Evolutionary conservation across 2,888 invertebrate species (phyloP).

Genomic region (Cabera pusaria): DNA sequence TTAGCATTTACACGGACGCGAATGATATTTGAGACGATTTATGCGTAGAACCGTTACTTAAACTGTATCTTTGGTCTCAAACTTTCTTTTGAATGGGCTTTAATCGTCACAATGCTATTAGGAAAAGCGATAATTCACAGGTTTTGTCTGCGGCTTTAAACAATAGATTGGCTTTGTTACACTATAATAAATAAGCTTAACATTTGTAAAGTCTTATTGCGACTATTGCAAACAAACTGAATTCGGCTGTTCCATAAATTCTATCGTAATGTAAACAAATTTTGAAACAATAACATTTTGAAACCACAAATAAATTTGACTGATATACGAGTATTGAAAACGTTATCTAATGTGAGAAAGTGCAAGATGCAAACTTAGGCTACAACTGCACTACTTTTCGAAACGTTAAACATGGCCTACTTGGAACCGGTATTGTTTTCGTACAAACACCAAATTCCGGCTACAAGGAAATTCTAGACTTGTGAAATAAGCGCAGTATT

Average conservation of each 20-base stretch:
- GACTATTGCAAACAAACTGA: too few species aligned
- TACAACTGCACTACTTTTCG: constrained; percentile 7
- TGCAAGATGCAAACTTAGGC: constrained; percentile 4
- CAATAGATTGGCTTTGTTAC: constrained; percentile 5
- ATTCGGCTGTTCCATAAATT: neutral
- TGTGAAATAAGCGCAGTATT: constrained; percentile 19
- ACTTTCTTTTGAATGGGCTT: constrained; percentile 9
- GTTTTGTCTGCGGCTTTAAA: constrained; percentile 5
- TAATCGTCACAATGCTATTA: constrained; percentile 13
- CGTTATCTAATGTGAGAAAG: constrained; percentile 2
- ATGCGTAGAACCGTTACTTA: constrained; percentile 33
- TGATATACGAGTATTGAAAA: neutral
- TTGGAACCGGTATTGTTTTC: constrained; percentile 23
- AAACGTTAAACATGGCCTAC: constrained; percentile 22
- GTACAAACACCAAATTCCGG: constrained; percentile 17
- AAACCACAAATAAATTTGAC: neutral
- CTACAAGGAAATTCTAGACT: constrained; percentile 20
- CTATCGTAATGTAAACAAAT: constrained; percentile 3
- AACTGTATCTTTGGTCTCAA: constrained; percentile 15
- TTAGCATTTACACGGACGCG: constrained; percentile 7
- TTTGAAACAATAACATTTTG: neutral
- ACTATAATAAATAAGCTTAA: neutral
- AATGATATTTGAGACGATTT: constrained; percentile 32
- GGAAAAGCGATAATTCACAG: constrained; percentile 6
- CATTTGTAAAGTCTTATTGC: too few species aligned